Base-by-base conservation (phyloP, 2,113 vertebrate genomes). In the Scortum barcoo region DNA sequence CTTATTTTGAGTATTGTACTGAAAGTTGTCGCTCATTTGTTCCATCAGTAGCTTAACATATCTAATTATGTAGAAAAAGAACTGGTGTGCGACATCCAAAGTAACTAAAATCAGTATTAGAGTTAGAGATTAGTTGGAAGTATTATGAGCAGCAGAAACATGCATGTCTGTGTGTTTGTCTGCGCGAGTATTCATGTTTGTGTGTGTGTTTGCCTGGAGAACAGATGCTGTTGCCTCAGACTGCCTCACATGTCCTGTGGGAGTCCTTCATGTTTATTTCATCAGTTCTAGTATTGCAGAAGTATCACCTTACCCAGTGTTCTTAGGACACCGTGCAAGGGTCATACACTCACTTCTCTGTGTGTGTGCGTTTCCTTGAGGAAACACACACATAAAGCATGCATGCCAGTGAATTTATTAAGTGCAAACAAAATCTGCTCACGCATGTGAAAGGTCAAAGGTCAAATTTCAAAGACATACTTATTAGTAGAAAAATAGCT, bases 231-330 rank as follows among this genome's bases (percentile, higher is more conserved):
- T 75, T 77, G 53, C 80, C 73, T 78, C 81, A 58, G 74, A 61
- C 81, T 69, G 48, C 83, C 26, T 62, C 62, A 42, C 1, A 9
- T 67, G 40, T 88, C 93, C 84, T 70, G 17, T 86, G 89, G 89
- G 89, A 88, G 70, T 73, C 81, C 84, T 86, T 92, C 85, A 93
- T 94, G 90, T 91, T 92, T 92, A 93, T 92, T 93, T 91, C 30
- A 95, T 88, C 69, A 87, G 76, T 46, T 88, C 75, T 85, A 77
- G 67, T 76, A 78, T 84, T 86, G 86, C 81, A 88, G 56, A 78
- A 77, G 81, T 81, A 79, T 90, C 83, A 80, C 70, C 86, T 81
- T 78, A 53, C 61, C 66, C 8, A 17, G 36, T 57, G 26, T 68
- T 81, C 63, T 76, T 19, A 57, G 62, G 77, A 80, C 78, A 42